Evolutionary conservation across 2,888 invertebrate species (phyloP).

Genomic region (Mechanitis messenoides): DNA sequence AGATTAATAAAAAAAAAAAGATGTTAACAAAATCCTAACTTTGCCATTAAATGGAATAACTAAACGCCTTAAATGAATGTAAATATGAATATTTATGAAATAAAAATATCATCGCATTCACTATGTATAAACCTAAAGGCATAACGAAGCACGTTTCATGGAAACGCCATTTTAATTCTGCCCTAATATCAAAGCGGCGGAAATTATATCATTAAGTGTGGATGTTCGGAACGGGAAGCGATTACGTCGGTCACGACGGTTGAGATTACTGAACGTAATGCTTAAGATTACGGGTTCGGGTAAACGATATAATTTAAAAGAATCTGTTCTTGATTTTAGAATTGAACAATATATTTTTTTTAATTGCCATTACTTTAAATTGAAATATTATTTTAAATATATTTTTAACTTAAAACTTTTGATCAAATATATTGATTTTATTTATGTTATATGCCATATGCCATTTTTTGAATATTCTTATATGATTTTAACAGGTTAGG

Average conservation of each 20-base stretch:
- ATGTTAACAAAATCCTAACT: too few species aligned
- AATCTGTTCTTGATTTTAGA: background rate
- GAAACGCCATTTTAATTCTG: slow-evolving; percentile 37
- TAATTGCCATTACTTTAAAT: too few species aligned
- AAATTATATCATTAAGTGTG: slow-evolving; percentile 39
- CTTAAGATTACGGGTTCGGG: slow-evolving; percentile 2
- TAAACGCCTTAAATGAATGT: background rate
- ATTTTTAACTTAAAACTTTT: too few species aligned
- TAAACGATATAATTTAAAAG: background rate
- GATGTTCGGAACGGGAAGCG: slow-evolving; percentile 22
- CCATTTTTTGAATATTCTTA: too few species aligned
- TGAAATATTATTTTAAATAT: too few species aligned
- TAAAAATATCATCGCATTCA: slow-evolving; percentile 13
- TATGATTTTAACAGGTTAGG: too few species aligned
- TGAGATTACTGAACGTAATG: slow-evolving; percentile 2
- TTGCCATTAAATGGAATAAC: too few species aligned
- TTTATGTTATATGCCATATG: too few species aligned
- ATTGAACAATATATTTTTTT: background rate
- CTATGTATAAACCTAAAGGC: slow-evolving; percentile 14
- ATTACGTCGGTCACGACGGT: slow-evolving; percentile 7
- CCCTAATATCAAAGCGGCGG: slow-evolving; percentile 31
- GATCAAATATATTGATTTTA: too few species aligned
- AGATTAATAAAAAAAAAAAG: too few species aligned
- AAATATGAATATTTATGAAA: background rate
- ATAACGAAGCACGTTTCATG: slow-evolving; percentile 21